Percentiles rank a stretch among this genome's conserved stretches.
These are phyloP conservation scores for Pomatorhinus ruficollis DNA, from an alignment of 2,113 vertebrate species.

Conservation along the genomic window DNA sequence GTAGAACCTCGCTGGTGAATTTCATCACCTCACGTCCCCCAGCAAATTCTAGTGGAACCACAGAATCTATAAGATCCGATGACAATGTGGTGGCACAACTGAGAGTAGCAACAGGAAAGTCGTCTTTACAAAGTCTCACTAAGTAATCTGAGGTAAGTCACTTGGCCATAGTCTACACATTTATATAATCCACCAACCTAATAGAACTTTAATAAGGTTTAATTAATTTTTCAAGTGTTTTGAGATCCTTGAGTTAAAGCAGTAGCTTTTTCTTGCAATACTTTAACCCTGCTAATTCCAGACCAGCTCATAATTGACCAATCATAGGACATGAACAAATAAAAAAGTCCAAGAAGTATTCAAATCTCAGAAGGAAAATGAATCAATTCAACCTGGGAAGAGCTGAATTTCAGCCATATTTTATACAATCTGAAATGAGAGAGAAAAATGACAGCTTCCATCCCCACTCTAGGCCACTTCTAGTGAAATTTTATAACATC, in stretches of 20 bases:
- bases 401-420: neutral
- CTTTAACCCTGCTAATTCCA: neutral
- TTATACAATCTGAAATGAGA: neutral
- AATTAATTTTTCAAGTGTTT: constrained; percentile 11
- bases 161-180: neutral
- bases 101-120: accelerated
- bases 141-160: neutral
- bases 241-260: neutral
- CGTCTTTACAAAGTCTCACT: neutral
- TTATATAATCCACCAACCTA: neutral
- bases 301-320: neutral
- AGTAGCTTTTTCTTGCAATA: neutral
- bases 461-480: neutral
- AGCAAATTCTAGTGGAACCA: neutral
- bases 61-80: neutral
- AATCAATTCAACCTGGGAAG: neutral
- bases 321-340: neutral
- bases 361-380: neutral
- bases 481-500: neutral
- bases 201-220: neutral
- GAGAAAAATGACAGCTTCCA: neutral
- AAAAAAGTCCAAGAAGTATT: neutral
- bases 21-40: accelerated
- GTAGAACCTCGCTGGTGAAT: neutral
- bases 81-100: neutral